phyloP scores from a whole-genome alignment of 2,797 vertebrate genomes.

The Melanotaenia trifasciata region DNA sequence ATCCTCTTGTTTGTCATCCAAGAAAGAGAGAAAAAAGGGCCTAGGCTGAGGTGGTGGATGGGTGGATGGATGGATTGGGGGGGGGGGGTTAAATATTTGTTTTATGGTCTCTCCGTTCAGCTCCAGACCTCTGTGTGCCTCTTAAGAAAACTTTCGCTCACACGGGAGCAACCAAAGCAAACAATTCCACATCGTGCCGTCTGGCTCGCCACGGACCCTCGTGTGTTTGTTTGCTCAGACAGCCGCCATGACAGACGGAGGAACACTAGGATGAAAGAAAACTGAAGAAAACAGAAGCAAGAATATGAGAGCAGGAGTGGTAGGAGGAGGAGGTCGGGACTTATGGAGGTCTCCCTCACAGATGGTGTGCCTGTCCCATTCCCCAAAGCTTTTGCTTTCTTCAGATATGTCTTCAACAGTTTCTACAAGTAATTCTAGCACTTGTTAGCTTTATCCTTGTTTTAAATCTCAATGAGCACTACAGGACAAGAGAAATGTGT shows the following conservation, averaged over 20 bases:
- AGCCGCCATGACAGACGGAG: constrained; percentile 75
- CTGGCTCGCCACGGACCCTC: constrained; percentile 65
- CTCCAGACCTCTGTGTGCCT: constrained; percentile 75
- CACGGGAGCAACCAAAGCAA: constrained; percentile 79
- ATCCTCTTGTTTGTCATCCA: constrained; percentile 44
- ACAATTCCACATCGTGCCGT: constrained; percentile 73
- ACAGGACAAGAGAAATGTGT: not conserved
- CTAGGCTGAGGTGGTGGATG: constrained; percentile 58
- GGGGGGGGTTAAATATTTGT: constrained; percentile 76
- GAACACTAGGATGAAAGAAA: constrained; percentile 56
- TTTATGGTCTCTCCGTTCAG: constrained; percentile 73
- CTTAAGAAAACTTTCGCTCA: constrained; percentile 80
- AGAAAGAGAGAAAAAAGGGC: constrained; percentile 42
- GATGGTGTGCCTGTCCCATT: constrained; percentile 74
- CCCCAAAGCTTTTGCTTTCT: constrained; percentile 63
- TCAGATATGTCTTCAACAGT: constrained; percentile 52
- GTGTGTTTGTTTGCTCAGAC: constrained; percentile 79
- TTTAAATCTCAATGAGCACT: constrained; percentile 19
- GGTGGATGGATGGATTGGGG: not conserved
- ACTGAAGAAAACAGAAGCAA: constrained; percentile 49
- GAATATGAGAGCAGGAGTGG: constrained; percentile 31
- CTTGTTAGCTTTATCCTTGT: constrained; percentile 35
- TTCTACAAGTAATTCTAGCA: constrained; percentile 64
- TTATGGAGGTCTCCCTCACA: constrained; percentile 68
- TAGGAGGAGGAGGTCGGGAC: constrained; percentile 56